Base-by-base conservation (phyloP, 2,113 vertebrate genomes). In the Rhea americana region DNA sequence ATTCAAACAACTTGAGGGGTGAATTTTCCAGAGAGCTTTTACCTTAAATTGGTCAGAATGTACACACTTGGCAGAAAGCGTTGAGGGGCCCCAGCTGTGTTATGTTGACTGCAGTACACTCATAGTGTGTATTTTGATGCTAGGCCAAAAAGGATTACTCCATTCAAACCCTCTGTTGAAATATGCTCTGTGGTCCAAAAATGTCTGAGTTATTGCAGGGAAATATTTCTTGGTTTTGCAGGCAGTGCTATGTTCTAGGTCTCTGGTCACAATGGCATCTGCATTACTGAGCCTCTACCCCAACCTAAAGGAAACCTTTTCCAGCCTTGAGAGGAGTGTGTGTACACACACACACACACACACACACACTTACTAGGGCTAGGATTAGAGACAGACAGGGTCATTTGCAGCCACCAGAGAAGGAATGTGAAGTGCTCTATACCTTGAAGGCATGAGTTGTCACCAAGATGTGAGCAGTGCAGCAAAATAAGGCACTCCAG, bases 1-100 rank as follows among this genome's bases (percentile, higher is more conserved):
- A 47, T 39, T 76, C 20, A 67, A 22, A 7, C 26, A 37, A 6
- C 11, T 48, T 26, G 43, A 73, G 21, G 22, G 65, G 20, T n/a
- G 15, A 32, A 37, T 22, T 35, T 39, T 71, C 24, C 24, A 37
- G 20, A 20, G 28, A 37, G 30, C 12, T 82, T 88, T 81, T 66
- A 24, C 58, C 28, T 66, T 41, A 45, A 37, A 2, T 87, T 0
- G 22, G 48, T 37, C 24, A 51, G 63, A 74, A 32, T 3, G 24
- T 63, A 19, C 16, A 41, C 86, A 59, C 7, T 3, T 9, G 14
- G 26, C 32, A 66, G 24, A 16, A 0, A 0, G 2, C 22, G 83
- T 16, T 28, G 3, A 19, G 53, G 30, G 3, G 3, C 8, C 4
- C 5, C 26, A 2, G 4, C 1, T 22, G 17, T 32, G 24, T 25